Percentiles rank a stretch among this genome's conserved stretches.
phyloP scores from a whole-genome alignment of 1,140 invertebrate genomes.

The Babylonia areolata region DNA sequence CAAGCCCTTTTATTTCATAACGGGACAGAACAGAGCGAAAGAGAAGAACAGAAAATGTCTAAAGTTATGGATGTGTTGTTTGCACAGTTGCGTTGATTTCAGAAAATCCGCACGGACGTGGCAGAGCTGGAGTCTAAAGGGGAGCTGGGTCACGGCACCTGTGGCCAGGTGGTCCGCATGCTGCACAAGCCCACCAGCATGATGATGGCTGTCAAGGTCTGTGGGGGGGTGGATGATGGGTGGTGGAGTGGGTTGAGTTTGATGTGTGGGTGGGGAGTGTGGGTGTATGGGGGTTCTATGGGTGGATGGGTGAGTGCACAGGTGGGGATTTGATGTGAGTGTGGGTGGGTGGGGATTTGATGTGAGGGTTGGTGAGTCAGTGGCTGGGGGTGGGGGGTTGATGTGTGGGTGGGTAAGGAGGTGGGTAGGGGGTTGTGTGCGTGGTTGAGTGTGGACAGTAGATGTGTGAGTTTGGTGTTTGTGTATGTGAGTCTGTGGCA shows the following conservation, averaged over 20 bases:
- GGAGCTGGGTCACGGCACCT: conserved; percentile 96
- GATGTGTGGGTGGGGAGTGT: conserved; percentile 92
- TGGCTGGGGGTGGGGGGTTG: too few relatives aligned
- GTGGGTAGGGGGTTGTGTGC: conserved; percentile 82
- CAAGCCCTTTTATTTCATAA: too few relatives aligned
- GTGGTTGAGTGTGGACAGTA: too few relatives aligned
- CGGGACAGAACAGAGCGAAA: too few relatives aligned
- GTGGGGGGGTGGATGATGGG: neutral
- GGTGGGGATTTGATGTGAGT: conserved; percentile 99
- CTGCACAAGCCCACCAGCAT: conserved; percentile 88
- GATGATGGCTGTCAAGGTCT: conserved; percentile 95
- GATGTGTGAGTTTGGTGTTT: too few relatives aligned
- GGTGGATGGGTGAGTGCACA: conserved; percentile 81
- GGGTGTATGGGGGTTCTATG: too few relatives aligned
- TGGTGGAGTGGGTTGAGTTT: neutral
- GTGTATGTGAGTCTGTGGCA: too few relatives aligned
- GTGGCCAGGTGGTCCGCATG: conserved; percentile 99
- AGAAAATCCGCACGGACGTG: conserved; percentile 88
- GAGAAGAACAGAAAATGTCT: too few relatives aligned
- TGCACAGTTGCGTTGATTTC: conserved; percentile 34
- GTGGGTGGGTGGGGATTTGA: too few relatives aligned
- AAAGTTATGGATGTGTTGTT: too few relatives aligned
- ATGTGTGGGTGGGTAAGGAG: neutral
- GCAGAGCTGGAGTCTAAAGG: conserved; percentile 91
- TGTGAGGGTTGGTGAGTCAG: conserved; percentile 86